Base-by-base conservation (phyloP, 2,888 invertebrate species). In the Lasioglossum villosulum region DNA sequence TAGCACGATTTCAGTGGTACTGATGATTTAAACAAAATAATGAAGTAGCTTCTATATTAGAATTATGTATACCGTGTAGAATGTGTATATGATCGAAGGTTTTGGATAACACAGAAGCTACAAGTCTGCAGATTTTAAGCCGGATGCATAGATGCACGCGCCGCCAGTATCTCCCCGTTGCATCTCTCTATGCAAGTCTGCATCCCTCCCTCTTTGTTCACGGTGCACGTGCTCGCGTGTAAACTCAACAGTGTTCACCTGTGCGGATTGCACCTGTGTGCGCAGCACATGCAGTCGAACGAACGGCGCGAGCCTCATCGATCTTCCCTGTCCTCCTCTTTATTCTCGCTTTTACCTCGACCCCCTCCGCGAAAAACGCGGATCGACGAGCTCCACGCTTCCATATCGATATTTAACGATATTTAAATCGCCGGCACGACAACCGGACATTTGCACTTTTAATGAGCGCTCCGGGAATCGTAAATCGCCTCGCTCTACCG, bases 71-170 rank as follows among this genome's bases (percentile, higher is more conserved):
- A n/a, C n/a, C n/a, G n/a, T n/a, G n/a, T n/a, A n/a, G n/a, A n/a
- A n/a, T n/a, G n/a, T n/a, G n/a, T n/a, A n/a, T n/a, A n/a, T 2
- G 23, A 52, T 19, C 1, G 3, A 52, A 52, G 14, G 30, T 59
- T 59, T 59, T 5, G 14, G 59, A n/a, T 52, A 10, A n/a, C 23
- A 19, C 5, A 4, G 27, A 27, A 10, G 5, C 56, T 27, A 59
- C 4, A 12, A 12, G 56, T 3, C 56, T 14, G 27, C 59, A 59
- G 59, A 59, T 27, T n/a, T 27, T 78, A 76, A 92, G 83, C 90
- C 90, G 91, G 91, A 91, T 90, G 84, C 90, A 82, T 39, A 74
- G 82, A 85, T 75, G 83, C 90, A 90, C 90, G 87, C 90, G 82
- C 68, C 86, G 71, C 74, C 78, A 79, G 75, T 90, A 92, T 92